phyloP scores from a whole-genome alignment of 2,113 vertebrate genomes.

The Castor canadensis region DNA sequence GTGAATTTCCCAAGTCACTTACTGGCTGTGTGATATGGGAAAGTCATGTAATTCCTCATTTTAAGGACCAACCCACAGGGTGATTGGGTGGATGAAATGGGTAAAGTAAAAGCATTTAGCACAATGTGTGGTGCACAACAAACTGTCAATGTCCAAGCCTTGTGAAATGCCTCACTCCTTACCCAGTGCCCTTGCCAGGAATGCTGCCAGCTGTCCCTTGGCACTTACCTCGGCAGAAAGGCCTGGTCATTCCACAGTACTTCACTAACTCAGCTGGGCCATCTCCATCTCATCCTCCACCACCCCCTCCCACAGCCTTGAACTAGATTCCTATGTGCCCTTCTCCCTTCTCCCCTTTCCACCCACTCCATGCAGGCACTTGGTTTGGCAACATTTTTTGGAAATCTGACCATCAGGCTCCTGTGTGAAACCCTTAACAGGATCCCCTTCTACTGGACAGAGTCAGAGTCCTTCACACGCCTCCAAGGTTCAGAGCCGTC shows the following conservation, averaged over 20 bases:
- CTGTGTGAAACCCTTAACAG: background rate
- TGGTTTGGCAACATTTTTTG: background rate
- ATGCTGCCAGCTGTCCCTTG: too few species aligned
- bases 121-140: too few species aligned
- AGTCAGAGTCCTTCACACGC: too few species aligned
- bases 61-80: background rate
- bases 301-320: too few species aligned
- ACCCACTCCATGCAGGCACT: background rate
- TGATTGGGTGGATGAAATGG: background rate
- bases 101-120: background rate
- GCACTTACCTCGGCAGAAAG: too few species aligned
- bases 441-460: background rate
- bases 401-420: background rate
- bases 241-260: too few species aligned
- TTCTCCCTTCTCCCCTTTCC: background rate
- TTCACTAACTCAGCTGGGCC: too few species aligned
- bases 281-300: too few species aligned
- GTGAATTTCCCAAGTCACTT: background rate
- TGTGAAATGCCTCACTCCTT: background rate
- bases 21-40: background rate
- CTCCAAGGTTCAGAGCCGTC: too few species aligned
- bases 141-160: background rate
- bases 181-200: too few species aligned
- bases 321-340: too few species aligned
- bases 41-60: background rate